Conservation (phyloP, 2,888 invertebrate species). For the Pollenia griseotomentosa region DNA sequence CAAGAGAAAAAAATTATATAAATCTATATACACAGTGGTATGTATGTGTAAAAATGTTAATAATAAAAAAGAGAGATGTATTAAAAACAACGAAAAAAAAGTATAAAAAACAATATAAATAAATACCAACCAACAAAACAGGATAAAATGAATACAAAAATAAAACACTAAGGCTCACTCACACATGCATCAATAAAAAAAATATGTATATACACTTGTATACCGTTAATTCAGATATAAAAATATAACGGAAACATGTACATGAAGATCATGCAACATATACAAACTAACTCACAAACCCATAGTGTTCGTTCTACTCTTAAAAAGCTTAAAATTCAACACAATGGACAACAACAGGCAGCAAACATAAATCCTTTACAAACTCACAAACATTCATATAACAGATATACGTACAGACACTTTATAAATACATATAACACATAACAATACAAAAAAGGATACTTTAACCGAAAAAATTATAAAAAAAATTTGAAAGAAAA, state of each 20-base stretch:
- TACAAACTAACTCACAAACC: constrained; percentile 8
- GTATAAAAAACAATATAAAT: constrained; percentile 71
- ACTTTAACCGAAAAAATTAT: constrained; percentile 65
- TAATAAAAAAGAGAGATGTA: constrained; percentile 76
- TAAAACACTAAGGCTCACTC: constrained; percentile 54
- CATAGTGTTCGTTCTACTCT: constrained; percentile 34
- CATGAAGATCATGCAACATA: constrained; percentile 49
- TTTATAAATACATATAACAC: neutral
- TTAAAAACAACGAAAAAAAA: constrained; percentile 74
- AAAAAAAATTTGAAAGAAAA: constrained; percentile 70
- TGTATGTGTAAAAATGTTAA: constrained; percentile 58
- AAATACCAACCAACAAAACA: constrained; percentile 74
- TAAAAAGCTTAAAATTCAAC: constrained; percentile 68
- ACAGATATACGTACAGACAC: constrained; percentile 23
- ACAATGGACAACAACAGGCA: constrained; percentile 68
- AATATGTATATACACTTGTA: constrained; percentile 67
- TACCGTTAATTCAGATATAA: constrained; percentile 73
- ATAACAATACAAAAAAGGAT: constrained; percentile 55
- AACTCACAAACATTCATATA: constrained; percentile 73
- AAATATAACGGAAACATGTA: constrained; percentile 45
- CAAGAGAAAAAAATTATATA: constrained; percentile 25
- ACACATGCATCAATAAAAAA: constrained; percentile 2
- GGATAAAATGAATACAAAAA: constrained; percentile 23
- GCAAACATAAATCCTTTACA: constrained; percentile 74
- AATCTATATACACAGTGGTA: neutral